Evolutionary conservation across 2,888 invertebrate genomes (phyloP).

Genomic region (Lissonota sp.): DNA sequence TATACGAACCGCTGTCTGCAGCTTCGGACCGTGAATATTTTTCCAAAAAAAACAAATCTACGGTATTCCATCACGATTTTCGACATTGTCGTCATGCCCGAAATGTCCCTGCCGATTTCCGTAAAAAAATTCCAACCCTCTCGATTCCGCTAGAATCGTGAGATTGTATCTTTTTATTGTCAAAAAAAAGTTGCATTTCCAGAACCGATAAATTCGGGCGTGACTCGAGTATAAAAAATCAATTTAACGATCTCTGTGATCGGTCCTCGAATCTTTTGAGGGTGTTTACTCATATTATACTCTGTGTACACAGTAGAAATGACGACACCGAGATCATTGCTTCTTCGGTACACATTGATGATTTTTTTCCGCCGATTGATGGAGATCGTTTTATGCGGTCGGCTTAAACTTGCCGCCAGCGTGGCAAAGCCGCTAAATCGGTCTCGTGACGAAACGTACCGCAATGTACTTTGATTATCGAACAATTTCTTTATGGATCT

Average conservation of each 20-base stretch:
- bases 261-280: neutral
- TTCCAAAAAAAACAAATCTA: too few relatives aligned
- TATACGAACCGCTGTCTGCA: too few relatives aligned
- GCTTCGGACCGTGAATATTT: too few relatives aligned
- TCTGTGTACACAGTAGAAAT: neutral
- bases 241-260: too few relatives aligned
- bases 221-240: neutral
- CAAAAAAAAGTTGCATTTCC: neutral
- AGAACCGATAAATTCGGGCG: neutral
- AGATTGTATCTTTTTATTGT: too few relatives aligned
- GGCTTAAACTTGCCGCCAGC: slow-evolving; percentile 37
- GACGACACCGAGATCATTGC: slow-evolving; percentile 19
- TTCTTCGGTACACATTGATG: slow-evolving; percentile 3
- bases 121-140: too few relatives aligned
- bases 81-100: too few relatives aligned
- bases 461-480: too few relatives aligned
- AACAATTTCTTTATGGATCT: too few relatives aligned
- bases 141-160: too few relatives aligned
- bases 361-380: slow-evolving; percentile 12
- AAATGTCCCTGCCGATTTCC: too few relatives aligned
- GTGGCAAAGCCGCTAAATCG: slow-evolving; percentile 61
- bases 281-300: neutral
- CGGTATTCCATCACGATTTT: too few relatives aligned
- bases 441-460: slow-evolving; percentile 28
- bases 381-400: slow-evolving; percentile 49